These are phyloP conservation scores for Zaprionus obscuricornis DNA, from an alignment of 2,888 invertebrate species.

Conservation along the genomic window DNA sequence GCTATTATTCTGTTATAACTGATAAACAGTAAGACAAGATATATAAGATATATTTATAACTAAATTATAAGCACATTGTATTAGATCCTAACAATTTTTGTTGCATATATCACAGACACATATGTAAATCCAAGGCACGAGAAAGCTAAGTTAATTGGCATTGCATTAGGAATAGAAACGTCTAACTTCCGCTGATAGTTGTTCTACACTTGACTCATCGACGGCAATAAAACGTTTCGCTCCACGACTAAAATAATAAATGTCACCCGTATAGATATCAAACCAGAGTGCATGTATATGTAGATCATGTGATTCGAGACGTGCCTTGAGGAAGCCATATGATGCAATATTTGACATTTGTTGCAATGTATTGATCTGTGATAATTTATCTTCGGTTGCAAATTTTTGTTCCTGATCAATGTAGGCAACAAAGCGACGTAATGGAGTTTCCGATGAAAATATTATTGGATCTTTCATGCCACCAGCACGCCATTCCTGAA, in stretches of 20 bases:
- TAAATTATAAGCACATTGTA: slow-evolving; percentile 15
- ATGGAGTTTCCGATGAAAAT: slow-evolving; percentile 94
- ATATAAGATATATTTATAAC: too few species aligned
- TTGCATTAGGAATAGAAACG: slow-evolving; percentile 89
- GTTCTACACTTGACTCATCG: slow-evolving; percentile 91
- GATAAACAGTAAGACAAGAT: too few species aligned
- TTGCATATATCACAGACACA: slow-evolving; percentile 75
- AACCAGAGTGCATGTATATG: slow-evolving; percentile 98
- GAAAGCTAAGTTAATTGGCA: not conserved
- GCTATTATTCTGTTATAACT: slow-evolving; percentile 43
- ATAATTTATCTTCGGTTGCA: slow-evolving; percentile 94
- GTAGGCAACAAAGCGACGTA: slow-evolving; percentile 95
- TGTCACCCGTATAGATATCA: slow-evolving; percentile 98
- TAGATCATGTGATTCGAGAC: slow-evolving; percentile 91
- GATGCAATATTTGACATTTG: slow-evolving; percentile 96
- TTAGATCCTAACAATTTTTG: slow-evolving; percentile 43
- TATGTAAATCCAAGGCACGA: slow-evolving; percentile 49
- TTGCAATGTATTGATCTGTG: slow-evolving; percentile 96
- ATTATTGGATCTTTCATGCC: slow-evolving; percentile 88
- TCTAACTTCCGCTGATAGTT: slow-evolving; percentile 89
- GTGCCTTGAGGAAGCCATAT: slow-evolving; percentile 93
- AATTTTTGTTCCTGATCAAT: slow-evolving; percentile 97
- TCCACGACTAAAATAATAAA: slow-evolving; percentile 95
- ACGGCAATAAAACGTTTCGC: slow-evolving; percentile 93
- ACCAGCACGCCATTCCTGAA: slow-evolving; percentile 87